Percentiles rank a stretch among this genome's conserved stretches.
Conservation (phyloP, 2,888 invertebrate species). For the Drosophila parthenogenetica region DNA sequence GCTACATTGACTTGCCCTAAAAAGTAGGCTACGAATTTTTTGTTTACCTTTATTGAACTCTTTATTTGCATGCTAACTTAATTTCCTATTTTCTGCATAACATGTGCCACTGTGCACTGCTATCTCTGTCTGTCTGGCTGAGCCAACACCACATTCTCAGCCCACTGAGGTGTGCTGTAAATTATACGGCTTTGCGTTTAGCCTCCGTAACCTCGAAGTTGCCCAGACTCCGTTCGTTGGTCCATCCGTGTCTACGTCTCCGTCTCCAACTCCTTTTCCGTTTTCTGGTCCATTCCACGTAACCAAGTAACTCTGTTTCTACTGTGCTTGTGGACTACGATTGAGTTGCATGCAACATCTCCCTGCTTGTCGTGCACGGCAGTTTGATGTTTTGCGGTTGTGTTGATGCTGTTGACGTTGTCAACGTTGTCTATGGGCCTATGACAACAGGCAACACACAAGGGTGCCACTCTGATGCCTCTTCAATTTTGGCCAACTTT, state of each 20-base stretch:
- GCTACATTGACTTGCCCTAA: no score
- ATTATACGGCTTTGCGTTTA: slow-evolving; percentile 78
- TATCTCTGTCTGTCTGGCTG: slow-evolving; percentile 26
- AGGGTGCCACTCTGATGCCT: background rate
- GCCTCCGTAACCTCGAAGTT: slow-evolving; percentile 61
- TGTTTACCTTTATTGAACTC: no score
- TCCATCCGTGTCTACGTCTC: background rate
- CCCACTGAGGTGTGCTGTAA: slow-evolving; percentile 65
- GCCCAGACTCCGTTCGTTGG: slow-evolving; percentile 16
- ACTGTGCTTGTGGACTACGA: background rate
- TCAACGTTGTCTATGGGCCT: slow-evolving; percentile 23
- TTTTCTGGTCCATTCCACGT: background rate
- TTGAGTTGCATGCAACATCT: slow-evolving; percentile 24
- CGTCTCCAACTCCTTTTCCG: background rate
- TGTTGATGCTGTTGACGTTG: slow-evolving; percentile 56
- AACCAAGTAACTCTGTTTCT: background rate
- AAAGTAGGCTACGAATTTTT: no score
- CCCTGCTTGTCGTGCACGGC: slow-evolving; percentile 35
- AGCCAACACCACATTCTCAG: slow-evolving; percentile 24
- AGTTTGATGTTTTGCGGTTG: slow-evolving; percentile 79
- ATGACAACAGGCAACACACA: slow-evolving; percentile 18
- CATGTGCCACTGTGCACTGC: slow-evolving; percentile 28
- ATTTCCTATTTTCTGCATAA: no score
- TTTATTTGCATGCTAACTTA: no score
- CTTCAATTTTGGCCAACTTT: background rate